phyloP scores from a whole-genome alignment of 2,113 vertebrate genomes.

The Benitochromis conjunctus region DNA sequence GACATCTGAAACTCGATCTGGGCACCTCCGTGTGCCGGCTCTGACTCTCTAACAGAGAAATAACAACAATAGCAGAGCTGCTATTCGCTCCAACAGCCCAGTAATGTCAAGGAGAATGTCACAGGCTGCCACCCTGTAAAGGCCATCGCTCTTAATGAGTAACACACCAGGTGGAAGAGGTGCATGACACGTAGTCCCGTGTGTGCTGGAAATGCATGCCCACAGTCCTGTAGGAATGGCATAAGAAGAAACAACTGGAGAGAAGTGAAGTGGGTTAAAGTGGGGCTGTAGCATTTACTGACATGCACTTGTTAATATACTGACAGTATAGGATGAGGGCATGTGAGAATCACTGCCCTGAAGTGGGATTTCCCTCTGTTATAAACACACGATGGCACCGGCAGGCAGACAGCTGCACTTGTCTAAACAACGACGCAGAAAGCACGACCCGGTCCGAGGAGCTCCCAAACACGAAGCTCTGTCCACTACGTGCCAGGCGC shows the following conservation, averaged over 20 bases:
- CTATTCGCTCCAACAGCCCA: neutral
- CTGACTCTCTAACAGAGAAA: conserved; percentile 20
- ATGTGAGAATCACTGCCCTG: neutral
- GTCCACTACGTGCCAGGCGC: conserved; percentile 15
- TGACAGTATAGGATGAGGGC: neutral
- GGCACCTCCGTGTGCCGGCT: conserved; percentile 1
- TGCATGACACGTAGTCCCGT: neutral
- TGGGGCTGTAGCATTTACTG: neutral
- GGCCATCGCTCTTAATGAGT: conserved; percentile 15
- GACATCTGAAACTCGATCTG: conserved; percentile 51
- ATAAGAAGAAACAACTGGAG: neutral
- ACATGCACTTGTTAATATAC: neutral
- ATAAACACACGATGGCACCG: conserved; percentile 62
- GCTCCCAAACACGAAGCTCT: conserved; percentile 23
- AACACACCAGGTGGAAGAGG: neutral
- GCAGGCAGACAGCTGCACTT: conserved; percentile 55
- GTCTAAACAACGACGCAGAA: conserved; percentile 60
- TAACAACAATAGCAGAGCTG: conserved; percentile 40
- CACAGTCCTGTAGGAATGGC: neutral
- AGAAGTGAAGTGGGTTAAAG: neutral
- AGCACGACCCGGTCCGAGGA: conserved; percentile 22
- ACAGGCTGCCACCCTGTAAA: neutral
- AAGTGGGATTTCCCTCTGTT: conserved; percentile 62
- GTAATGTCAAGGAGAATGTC: conserved; percentile 48
- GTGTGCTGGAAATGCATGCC: neutral